These are phyloP conservation scores for Metridium senile DNA, from an alignment of 92 coral and sea anemone species.

Conservation along the genomic window DNA sequence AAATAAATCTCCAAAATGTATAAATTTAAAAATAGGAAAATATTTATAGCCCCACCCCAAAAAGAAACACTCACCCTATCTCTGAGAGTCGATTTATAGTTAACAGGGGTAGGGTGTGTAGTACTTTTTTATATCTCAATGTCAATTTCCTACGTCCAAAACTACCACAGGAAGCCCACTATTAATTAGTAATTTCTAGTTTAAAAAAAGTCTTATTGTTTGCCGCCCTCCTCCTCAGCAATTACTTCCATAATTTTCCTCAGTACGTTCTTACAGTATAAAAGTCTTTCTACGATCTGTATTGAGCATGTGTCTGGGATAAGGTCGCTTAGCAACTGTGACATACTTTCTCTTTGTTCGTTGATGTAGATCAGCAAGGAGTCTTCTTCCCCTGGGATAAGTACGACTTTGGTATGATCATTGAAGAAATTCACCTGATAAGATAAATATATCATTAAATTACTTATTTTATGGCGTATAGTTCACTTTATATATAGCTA, in stretches of 20 bases:
- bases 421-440: conserved; percentile 89
- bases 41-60: background rate
- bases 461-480: too few relatives aligned
- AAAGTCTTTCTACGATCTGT: conserved; percentile 75
- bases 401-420: conserved; percentile 96
- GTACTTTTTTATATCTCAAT: too few relatives aligned
- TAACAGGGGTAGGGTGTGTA: background rate
- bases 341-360: conserved; percentile 82
- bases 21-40: background rate
- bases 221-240: conserved; percentile 34
- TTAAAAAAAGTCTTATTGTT: conserved; percentile 13
- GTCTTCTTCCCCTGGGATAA: conserved; percentile 79
- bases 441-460: background rate
- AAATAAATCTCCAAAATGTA: background rate
- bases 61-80: background rate
- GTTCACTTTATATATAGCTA: too few relatives aligned
- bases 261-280: conserved; percentile 82
- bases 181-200: too few relatives aligned
- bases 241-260: conserved; percentile 72
- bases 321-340: conserved; percentile 73
- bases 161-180: too few relatives aligned
- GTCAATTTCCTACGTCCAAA: too few relatives aligned
- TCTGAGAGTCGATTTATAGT: too few relatives aligned
- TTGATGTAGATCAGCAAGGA: conserved; percentile 84
- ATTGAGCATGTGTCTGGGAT: conserved; percentile 63